phyloP scores from a whole-genome alignment of 2,797 vertebrate genomes.

The Platalea minor region DNA sequence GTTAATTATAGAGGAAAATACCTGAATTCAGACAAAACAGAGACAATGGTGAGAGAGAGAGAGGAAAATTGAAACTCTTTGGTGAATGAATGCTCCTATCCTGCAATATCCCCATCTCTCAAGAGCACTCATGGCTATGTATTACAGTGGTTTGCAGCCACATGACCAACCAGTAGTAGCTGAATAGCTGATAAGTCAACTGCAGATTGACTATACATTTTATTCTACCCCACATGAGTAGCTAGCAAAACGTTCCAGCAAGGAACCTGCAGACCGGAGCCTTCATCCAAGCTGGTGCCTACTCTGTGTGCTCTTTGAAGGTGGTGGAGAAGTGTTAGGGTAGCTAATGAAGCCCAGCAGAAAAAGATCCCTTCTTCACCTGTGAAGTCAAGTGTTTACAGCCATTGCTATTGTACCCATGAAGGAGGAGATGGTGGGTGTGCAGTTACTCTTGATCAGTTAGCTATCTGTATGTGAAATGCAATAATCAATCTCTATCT shows the following conservation, averaged over 20 bases:
- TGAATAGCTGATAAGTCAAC: neutral
- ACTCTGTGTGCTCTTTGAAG: neutral
- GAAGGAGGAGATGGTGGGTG: neutral
- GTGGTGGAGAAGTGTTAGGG: neutral
- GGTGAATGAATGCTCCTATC: neutral
- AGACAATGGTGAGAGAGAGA: neutral
- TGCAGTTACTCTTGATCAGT: neutral
- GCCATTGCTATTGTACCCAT: neutral
- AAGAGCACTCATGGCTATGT: neutral
- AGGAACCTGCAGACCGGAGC: neutral
- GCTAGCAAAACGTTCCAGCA: neutral
- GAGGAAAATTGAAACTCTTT: neutral
- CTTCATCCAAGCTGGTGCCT: neutral
- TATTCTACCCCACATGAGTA: neutral
- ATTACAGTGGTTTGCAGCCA: neutral
- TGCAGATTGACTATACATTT: neutral
- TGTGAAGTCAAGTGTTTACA: neutral
- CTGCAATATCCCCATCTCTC: neutral
- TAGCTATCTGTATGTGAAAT: neutral
- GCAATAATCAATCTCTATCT: neutral
- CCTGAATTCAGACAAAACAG: neutral
- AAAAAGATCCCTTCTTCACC: neutral
- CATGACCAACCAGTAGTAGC: neutral
- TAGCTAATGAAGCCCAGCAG: neutral
- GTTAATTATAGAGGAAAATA: neutral